Conservation (phyloP, 1,140 invertebrate genomes). For the Atopsyche davidsoni region DNA sequence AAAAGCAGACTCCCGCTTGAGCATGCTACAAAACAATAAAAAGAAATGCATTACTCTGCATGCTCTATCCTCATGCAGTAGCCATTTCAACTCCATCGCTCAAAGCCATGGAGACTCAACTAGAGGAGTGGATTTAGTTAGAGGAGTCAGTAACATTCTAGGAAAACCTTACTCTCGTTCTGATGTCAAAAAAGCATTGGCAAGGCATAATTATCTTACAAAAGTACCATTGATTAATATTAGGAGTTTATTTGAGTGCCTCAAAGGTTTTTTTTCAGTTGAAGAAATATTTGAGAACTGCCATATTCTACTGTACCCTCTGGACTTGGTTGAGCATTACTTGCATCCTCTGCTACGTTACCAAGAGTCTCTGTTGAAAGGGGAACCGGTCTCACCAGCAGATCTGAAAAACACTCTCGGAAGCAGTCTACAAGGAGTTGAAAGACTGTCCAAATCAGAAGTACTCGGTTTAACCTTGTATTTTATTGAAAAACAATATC, state of each 20-base stretch:
- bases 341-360: slow-evolving; percentile 30
- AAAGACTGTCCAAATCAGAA: slow-evolving; percentile 36
- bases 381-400: slow-evolving; percentile 30
- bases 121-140: slow-evolving; percentile 31
- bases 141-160: slow-evolving; percentile 32
- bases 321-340: slow-evolving; percentile 42
- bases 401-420: slow-evolving; percentile 27
- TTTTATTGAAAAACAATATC: slow-evolving; percentile 48
- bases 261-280: slow-evolving; percentile 41
- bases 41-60: slow-evolving; percentile 44
- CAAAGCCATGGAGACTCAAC: slow-evolving; percentile 38
- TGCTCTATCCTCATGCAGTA: slow-evolving; percentile 39
- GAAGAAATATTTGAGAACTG: slow-evolving; percentile 50
- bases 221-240: slow-evolving; percentile 47
- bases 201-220: slow-evolving; percentile 49
- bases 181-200: slow-evolving; percentile 38
- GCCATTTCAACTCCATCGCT: slow-evolving; percentile 39
- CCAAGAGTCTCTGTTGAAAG: neutral
- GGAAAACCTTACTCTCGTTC: slow-evolving; percentile 21
- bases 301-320: slow-evolving; percentile 51
- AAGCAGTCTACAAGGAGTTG: slow-evolving; percentile 34
- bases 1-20: slow-evolving; percentile 40
- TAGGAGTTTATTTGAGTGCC: slow-evolving; percentile 41
- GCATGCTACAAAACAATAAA: slow-evolving; percentile 42
- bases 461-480: slow-evolving; percentile 47